phyloP scores from a whole-genome alignment of 2,113 vertebrate genomes.

The Dicrurus megarhynchus region DNA sequence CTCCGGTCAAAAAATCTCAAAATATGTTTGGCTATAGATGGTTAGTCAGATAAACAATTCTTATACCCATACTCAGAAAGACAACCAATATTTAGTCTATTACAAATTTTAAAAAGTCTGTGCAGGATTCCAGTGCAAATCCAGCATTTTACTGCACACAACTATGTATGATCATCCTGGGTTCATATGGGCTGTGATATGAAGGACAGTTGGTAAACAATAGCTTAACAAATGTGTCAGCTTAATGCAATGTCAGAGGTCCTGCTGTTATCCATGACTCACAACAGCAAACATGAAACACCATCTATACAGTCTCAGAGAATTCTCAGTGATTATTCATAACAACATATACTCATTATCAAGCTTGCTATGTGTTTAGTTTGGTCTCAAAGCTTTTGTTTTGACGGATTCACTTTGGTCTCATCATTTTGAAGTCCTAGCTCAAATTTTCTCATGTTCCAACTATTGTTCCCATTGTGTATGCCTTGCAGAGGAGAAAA shows the following conservation, averaged over 20 bases:
- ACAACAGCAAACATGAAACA: slow-evolving; percentile 50
- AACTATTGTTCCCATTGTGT: background rate
- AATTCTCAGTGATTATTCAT: slow-evolving; percentile 29
- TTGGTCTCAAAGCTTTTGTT: slow-evolving; percentile 44
- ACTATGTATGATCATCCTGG: background rate
- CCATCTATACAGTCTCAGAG: slow-evolving; percentile 43
- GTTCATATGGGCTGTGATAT: background rate
- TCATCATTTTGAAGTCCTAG: slow-evolving; percentile 40
- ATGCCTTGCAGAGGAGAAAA: background rate
- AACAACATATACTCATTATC: slow-evolving; percentile 45
- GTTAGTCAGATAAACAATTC: background rate
- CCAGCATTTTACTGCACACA: background rate
- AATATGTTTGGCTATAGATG: background rate
- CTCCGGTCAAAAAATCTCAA: background rate
- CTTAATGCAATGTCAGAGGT: slow-evolving; percentile 38
- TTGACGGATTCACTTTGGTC: slow-evolving; percentile 21
- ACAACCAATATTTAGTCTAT: background rate
- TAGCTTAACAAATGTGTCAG: slow-evolving; percentile 51
- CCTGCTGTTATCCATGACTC: slow-evolving; percentile 56
- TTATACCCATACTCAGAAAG: background rate
- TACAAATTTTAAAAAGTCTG: background rate
- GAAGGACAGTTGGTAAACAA: slow-evolving; percentile 32
- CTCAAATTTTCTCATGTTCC: slow-evolving; percentile 33
- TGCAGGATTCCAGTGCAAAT: background rate
- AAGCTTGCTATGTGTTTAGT: slow-evolving; percentile 29